Base-by-base conservation (phyloP, 2,888 invertebrate genomes). In the Parascotia fuliginaria region DNA sequence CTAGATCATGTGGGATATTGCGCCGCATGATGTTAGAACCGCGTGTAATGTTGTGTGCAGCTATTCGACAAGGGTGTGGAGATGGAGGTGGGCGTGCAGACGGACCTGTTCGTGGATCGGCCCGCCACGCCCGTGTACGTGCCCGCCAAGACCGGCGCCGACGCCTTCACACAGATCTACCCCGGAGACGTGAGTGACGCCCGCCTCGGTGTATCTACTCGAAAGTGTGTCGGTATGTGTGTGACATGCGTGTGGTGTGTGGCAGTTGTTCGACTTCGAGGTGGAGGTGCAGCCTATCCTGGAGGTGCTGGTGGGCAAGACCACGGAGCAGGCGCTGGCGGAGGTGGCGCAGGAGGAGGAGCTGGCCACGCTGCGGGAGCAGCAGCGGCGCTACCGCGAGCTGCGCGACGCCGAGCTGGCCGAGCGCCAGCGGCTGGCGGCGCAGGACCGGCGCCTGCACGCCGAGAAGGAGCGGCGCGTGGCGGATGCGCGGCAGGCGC, bases 341-440 rank as follows among this genome's bases (percentile, higher is more conserved):
- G 98, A 98, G 85, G 97, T 97, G 28, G 94, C 98, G 67, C 97
- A 98, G 82, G 98, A 98, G 82, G 98, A 98, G 85, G 98, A 98
- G 87, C 90, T 98, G 64, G 95, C 95, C 3, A 94, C 96, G 16
- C 89, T 98, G 62, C 93, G 96, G 51, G 95, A 95, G 75, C 97
- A 97, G 79, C 97, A 96, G 83, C 93, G 87, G 77, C 95, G 79
- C 87, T 95, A 77, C 96, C 59, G 73, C 59, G 92, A 92, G 81
- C 90, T 96, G 60, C 93, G 97, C 43, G 96, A 96, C 70, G 95
- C 96, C 11, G 98, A 98, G 84, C 94, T 96, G 55, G 96, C 96
- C 1, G 98, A 98, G 85, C 92, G 96, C 44, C 94, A 95, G 68
- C 93, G 97, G 55, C 93, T 98, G 39, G 96, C 96, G 73, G 96